A percentile compares a stretch with the other conserved stretches of the same genome.
These are phyloP conservation scores for Anguilla pacifica DNA, from an alignment of 2,797 vertebrate genomes.

Conservation along the genomic window DNA sequence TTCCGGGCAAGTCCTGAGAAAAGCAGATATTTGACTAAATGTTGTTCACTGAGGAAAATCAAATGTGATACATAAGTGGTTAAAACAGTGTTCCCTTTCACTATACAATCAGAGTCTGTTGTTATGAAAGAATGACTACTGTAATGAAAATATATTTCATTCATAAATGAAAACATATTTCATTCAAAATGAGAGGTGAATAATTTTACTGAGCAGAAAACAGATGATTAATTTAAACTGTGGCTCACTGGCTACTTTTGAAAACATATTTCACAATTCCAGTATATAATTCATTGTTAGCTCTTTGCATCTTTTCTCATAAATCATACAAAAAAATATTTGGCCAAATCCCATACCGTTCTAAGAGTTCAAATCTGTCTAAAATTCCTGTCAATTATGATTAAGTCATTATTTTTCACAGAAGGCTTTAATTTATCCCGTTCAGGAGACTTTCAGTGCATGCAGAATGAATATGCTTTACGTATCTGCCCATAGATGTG, in stretches of 20 bases:
- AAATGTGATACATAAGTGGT: not conserved
- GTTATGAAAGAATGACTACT: not conserved
- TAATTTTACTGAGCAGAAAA: not conserved
- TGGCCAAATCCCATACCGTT: constrained; percentile 15
- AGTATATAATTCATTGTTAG: not conserved
- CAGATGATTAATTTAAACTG: not conserved
- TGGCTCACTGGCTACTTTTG: no score
- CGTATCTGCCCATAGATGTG: constrained; percentile 31
- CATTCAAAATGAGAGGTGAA: not conserved
- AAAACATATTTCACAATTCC: not conserved
- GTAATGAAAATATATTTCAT: not conserved
- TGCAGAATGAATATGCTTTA: constrained; percentile 29
- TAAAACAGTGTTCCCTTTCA: not conserved
- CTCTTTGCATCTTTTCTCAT: not conserved
- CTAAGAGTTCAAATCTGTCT: constrained; percentile 25
- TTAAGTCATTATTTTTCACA: constrained; percentile 35
- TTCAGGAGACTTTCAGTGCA: constrained; percentile 18
- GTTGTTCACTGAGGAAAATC: not conserved
- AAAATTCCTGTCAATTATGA: constrained; percentile 31
- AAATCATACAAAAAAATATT: not conserved
- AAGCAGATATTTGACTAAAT: not conserved
- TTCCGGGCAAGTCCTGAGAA: no score
- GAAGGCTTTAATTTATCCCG: constrained; percentile 30
- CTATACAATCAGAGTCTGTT: not conserved
- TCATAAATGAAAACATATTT: not conserved